Evolutionary conservation across 2,113 vertebrate genomes (phyloP).

Genomic region (Jaculus jaculus): DNA sequence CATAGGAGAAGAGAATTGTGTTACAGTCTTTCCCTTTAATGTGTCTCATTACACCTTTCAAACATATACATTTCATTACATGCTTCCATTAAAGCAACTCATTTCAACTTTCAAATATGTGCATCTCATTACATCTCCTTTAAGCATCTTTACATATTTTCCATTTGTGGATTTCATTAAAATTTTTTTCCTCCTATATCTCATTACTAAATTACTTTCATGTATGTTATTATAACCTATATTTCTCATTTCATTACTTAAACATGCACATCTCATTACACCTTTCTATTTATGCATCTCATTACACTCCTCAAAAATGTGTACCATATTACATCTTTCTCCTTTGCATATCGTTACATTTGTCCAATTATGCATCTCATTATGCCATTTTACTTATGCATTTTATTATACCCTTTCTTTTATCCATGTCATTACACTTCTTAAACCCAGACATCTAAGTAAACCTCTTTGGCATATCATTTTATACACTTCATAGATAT

Average conservation of each 20-base stretch:
- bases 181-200: conserved; percentile 66
- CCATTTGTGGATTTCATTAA: conserved; percentile 76
- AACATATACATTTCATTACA: conserved; percentile 78
- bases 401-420: conserved; percentile 63
- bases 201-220: conserved; percentile 79
- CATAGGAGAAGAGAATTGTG: conserved; percentile 47
- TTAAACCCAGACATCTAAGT: conserved; percentile 48
- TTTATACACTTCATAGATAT: not conserved
- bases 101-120: conserved; percentile 78
- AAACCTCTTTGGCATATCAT: not conserved
- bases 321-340: conserved; percentile 69
- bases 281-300: conserved; percentile 77
- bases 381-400: conserved; percentile 69
- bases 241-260: conserved; percentile 74
- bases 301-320: conserved; percentile 72
- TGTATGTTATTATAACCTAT: conserved; percentile 80
- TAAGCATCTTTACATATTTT: conserved; percentile 77
- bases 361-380: conserved; percentile 76
- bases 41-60: conserved; percentile 76
- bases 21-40: conserved; percentile 68
- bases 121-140: conserved; percentile 77
- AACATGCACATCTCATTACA: conserved; percentile 79
- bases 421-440: conserved; percentile 55
- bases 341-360: conserved; percentile 69
- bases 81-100: conserved; percentile 71